Evolutionary conservation across 2,797 vertebrate species (phyloP).

Genomic region (Macrochelys suwanniensis): DNA sequence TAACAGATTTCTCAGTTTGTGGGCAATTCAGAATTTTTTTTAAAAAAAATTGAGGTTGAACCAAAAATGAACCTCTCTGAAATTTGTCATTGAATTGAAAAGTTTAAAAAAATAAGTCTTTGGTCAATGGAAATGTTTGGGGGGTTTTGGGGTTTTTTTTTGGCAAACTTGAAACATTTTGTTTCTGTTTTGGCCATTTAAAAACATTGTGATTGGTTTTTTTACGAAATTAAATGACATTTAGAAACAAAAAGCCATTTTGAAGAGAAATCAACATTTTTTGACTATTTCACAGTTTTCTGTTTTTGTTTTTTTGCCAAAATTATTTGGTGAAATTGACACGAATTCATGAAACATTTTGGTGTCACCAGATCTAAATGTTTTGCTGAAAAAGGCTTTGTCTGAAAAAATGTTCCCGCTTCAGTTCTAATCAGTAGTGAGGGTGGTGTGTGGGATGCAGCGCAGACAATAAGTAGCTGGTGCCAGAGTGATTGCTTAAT

Average conservation of each 20-base stretch:
- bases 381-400: no score
- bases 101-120: no score
- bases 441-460: no score
- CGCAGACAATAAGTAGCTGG: not conserved
- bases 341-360: no score
- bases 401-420: not conserved
- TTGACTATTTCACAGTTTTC: no score
- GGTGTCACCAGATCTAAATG: no score
- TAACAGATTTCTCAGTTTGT: not conserved
- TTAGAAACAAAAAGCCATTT: not conserved
- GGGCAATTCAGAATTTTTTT: not conserved
- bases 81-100: no score
- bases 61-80: not conserved
- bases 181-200: not conserved
- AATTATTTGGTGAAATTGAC: no score
- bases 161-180: not conserved
- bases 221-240: not conserved
- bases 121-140: not conserved
- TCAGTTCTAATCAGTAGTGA: no score
- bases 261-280: not conserved
- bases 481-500: not conserved
- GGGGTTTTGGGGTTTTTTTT: not conserved
- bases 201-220: not conserved
- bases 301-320: no score
- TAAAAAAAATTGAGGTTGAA: not conserved